Evolutionary conservation across 2,888 invertebrate species (phyloP), one percentile per base, ranked within the genome.

Genomic region (Drosophila monieri): DNA sequence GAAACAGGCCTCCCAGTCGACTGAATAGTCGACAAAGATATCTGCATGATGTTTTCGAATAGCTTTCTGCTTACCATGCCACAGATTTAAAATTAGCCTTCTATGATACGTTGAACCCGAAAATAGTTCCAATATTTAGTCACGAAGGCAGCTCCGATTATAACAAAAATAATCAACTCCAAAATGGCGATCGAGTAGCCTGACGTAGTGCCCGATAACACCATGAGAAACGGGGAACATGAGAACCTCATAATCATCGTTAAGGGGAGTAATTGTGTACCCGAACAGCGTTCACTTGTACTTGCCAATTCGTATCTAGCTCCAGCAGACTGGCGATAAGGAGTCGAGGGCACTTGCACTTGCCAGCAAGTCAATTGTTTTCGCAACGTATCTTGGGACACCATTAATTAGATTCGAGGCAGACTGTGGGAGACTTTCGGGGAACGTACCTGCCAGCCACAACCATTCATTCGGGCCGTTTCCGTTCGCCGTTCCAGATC

Each of bases 401-500:
- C 25, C 43, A 25, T 47, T 56, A 66, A 73, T 84, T 78, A 73
- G 71, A 52, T 62, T 51, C 47, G 66, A 10, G 60, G 39, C 23
- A 41, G 41, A 18, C 23, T 37, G 30, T 57, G 49, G 67, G 39
- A 12, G 32, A 32, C 4, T 32, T 30, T 30, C 35, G n/a, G n/a
- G 35, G 35, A 10, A n/a, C 15, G 15, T 14, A 39, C 9, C 27
- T 44, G 46, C 12, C 10, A 21, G 18, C 18, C n/a, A 14, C n/a
- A n/a, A 43, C 49, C 46, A 47, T 21, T 60, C 54, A 62, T 52
- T 62, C 27, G 12, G 43, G 27, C 8, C 44, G 54, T 53, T 14
- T 30, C 37, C 3, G 8, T 57, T 49, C 44, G n/a, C 12, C 46
- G 78, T 90, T 91, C 87, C n/a, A 97, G 96, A 96, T 97, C 51